Evolutionary conservation across 2,113 vertebrate species (phyloP), one percentile per base, ranked within the genome.

Genomic region (Caranx melampygus): DNA sequence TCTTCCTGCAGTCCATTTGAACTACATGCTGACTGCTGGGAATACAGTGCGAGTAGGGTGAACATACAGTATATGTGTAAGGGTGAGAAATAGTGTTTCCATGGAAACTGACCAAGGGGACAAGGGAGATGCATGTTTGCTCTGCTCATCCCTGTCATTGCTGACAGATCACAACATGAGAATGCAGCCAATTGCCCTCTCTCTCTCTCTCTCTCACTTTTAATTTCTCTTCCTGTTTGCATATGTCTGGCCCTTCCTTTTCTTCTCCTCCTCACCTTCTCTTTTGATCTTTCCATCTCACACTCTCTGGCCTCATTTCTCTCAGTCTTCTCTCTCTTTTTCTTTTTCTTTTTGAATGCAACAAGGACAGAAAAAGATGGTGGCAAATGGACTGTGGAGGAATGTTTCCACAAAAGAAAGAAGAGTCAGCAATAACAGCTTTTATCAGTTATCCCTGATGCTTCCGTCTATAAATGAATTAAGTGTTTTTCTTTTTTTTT

Each of bases 81-180:
- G 81, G 75, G 78, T 86, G 21, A 83, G 84, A 88, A 83, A 87
- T 58, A 47, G 82, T 3, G 93, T 95, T 95, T 85, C 94, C 91
- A 95, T 95, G 92, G 95, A 89, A 94, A 95, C 94, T 90, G 88
- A 88, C 85, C 82, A 63, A 82, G 85, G 89, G 89, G 89, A 91
- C 72, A 79, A 76, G 37, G 61, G 62, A 81, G 81, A 90, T 86
- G 87, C 81, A 83, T 76, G 85, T 92, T 93, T 89, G 88, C 87
- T 78, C 72, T 57, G 64, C 82, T 94, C 86, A 78, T 82, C 69
- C 55, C 87, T 75, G 86, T 92, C 86, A 93, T 70, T 70, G 63
- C 86, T 91, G 90, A 93, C 87, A 89, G 83, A 92, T 81, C 88
- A 87, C 85, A 92, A 92, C 82, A 91, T 79, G 78, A 88, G 78